Evolutionary conservation across 2,888 invertebrate species (phyloP).

Genomic region (Drosophila mayaguana): DNA sequence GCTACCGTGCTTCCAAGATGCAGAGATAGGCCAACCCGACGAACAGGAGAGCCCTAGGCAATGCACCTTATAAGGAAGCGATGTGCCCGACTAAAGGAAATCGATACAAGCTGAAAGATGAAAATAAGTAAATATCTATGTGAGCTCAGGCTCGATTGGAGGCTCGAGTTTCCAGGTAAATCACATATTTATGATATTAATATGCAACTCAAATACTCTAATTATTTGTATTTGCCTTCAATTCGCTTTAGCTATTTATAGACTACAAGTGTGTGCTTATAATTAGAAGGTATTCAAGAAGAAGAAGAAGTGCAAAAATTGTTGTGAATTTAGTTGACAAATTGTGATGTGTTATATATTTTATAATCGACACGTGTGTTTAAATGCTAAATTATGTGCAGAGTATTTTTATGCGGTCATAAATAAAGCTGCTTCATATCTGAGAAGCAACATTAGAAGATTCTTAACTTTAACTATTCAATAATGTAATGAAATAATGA

Average conservation of each 20-base stretch:
- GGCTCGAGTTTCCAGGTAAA: neutral
- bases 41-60: constrained; percentile 29
- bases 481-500: no score
- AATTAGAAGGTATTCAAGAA: constrained; percentile 15
- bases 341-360: neutral
- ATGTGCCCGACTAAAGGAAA: neutral
- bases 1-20: constrained; percentile 72
- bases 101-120: neutral
- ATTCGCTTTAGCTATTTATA: constrained; percentile 22
- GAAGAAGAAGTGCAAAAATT: neutral
- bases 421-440: neutral
- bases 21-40: constrained; percentile 54
- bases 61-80: constrained; percentile 14
- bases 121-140: neutral
- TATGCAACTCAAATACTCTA: neutral
- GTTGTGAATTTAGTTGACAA: constrained; percentile 6
- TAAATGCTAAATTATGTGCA: neutral
- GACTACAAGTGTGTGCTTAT: constrained; percentile 5
- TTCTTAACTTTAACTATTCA: no score
- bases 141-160: neutral
- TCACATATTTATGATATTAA: neutral
- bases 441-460: no score
- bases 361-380: neutral
- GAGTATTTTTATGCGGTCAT: neutral
- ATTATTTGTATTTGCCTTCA: neutral